Base-by-base conservation (phyloP, 2,888 invertebrate species). In the Apomyelois bistriatella region DNA sequence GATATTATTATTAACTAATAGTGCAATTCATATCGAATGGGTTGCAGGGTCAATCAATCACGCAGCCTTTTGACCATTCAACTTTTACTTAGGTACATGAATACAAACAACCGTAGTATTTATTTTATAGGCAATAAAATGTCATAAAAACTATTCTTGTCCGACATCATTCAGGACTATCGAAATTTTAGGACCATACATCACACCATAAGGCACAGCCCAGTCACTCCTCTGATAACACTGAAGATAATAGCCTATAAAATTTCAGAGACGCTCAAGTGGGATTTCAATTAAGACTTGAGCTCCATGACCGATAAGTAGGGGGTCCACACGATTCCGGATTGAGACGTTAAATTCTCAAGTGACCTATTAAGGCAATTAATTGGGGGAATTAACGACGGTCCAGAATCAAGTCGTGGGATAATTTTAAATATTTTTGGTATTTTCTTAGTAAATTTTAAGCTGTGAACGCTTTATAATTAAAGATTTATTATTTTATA, bases 271-370 rank as follows among this genome's bases (percentile, higher is more conserved):
- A 72, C 69, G 70, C 72, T 69, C 70, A 61, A 73, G 71, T 71
- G 57, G 53, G 60, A 65, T 76, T 80, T 81, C 80, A 80, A 81
- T 81, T 81, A 80, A 78, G 80, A 81, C 79, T 81, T 79, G 65
- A 70, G 60, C 73, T 62, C 58, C 64, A 52, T 55, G 70, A 68
- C 66, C 69, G 66, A 69, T 72, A 59, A 65, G 58, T 64, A 64
- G 64, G 62, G 64, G 53, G 50, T 16, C 64, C 60, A 61, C 52
- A 12, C 36, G 36, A 43, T 52, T 9, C 32, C 5, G 43, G 28
- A 52, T 52, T 35, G 43, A 52, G 43, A n/a, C 43, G 36, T 52
- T 52, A 50, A 50, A 50, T 10, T 50, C 15, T 9, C 49, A 38
- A 49, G 40, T 46, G 35, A 16, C 30, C 40, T 40, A 50, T 50